Base-by-base conservation (phyloP, 2,888 invertebrate genomes). In the Frankliniella intonsa region DNA sequence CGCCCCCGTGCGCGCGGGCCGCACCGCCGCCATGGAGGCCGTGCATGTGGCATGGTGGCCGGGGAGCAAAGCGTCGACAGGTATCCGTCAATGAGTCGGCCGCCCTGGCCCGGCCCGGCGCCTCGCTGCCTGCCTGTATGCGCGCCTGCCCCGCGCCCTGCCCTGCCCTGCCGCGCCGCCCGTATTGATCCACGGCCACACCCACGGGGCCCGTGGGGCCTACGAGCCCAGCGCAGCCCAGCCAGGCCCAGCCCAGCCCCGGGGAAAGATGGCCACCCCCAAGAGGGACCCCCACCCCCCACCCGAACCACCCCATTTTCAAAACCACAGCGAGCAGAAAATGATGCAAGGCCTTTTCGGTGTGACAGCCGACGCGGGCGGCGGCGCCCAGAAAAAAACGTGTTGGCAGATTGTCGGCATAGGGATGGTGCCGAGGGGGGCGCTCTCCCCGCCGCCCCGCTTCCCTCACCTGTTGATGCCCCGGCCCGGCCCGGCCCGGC, bases 191-290 rank as follows among this genome's bases (percentile, higher is more conserved):
- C 55, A 79, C 82, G 80, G 81, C 80, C 80, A 65, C 83, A 81
- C 82, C 82, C 80, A 83, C 83, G 76, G 82, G 83, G 82, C 76
- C 83, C 83, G 83, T 85, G 86, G 86, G 86, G 85, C 84, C 84
- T 84, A 82, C 86, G 79, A 82, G 81, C 86, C 86, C 81, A 84
- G 82, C 83, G 84, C 84, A 84, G 81, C 82, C 82, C 80, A 55
- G 17, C 55, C 38, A 81, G 83, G 85, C 22, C 69, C 69, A 65
- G 69, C 69, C 69, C 55, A 55, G 55, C 51, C 69, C 69, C 25
- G 12, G 22, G 22, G 22, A 22, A 19, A 17, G 65, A 19, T 38
- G 38, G 17, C 55, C 55, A 55, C 55, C 55, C 55, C 62, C 62
- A 62, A 38, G 38, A 38, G 55, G 14, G 11, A 10, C 19, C 55